A percentile compares a stretch with the other conserved stretches of the same genome.
Evolutionary conservation across 1,140 invertebrate genomes (phyloP).

Genomic region (Leptoteleia sp.): DNA sequence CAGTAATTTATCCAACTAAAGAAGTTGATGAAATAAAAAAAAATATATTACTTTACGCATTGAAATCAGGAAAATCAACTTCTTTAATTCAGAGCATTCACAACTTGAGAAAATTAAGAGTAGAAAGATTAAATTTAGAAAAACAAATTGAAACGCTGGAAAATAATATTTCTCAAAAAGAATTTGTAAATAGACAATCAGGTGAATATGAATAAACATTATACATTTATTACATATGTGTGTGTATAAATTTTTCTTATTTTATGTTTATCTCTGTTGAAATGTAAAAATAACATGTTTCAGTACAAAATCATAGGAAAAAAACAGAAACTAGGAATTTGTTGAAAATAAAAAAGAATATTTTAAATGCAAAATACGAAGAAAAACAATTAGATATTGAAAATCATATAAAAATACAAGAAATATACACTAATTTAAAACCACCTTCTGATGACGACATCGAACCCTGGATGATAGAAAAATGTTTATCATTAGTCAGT

Average conservation of each 20-base stretch:
- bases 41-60: conserved; percentile 74
- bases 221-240: too few relatives aligned
- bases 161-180: conserved; percentile 69
- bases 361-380: conserved; percentile 69
- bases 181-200: conserved; percentile 71
- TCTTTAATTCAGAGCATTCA: conserved; percentile 65
- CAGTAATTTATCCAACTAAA: conserved; percentile 52
- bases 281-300: too few relatives aligned
- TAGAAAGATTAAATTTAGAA: conserved; percentile 58
- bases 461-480: conserved; percentile 62
- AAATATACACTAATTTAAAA: conserved; percentile 72
- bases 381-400: conserved; percentile 68
- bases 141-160: conserved; percentile 68
- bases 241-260: too few relatives aligned
- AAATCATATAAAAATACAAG: conserved; percentile 70
- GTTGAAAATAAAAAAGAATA: conserved; percentile 65
- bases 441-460: conserved; percentile 68
- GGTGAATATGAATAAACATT: conserved; percentile 55
- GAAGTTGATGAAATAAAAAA: conserved; percentile 71
- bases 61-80: conserved; percentile 66
- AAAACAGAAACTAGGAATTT: conserved; percentile 54
- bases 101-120: conserved; percentile 64
- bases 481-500: conserved; percentile 70
- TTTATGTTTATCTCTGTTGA: too few relatives aligned
- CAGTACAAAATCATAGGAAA: conserved; percentile 66